phyloP scores from a whole-genome alignment of 2,888 invertebrate species.

The Polydrusus tereticollis region DNA sequence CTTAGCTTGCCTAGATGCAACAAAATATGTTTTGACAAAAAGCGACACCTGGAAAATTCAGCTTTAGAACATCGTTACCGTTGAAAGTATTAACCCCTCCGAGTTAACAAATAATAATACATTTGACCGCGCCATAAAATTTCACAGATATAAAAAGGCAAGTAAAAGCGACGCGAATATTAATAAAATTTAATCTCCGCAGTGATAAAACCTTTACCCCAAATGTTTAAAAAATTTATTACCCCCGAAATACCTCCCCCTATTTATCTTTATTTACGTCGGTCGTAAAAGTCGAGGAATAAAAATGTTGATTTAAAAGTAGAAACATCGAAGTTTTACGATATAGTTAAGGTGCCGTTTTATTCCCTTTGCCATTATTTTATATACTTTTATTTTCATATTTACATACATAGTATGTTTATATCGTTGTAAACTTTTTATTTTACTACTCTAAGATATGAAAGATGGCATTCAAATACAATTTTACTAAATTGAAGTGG shows the following conservation, averaged over 20 bases:
- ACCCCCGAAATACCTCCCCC: slow-evolving; percentile 46
- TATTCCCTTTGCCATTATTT: slow-evolving; percentile 46
- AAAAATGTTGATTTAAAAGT: slow-evolving; percentile 56
- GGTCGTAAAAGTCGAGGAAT: slow-evolving; percentile 56
- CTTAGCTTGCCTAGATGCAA: too few species aligned
- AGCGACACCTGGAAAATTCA: too few species aligned
- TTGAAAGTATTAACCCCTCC: too few species aligned
- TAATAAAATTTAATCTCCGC: slow-evolving; percentile 46
- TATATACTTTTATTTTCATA: slow-evolving; percentile 45
- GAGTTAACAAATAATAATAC: not conserved
- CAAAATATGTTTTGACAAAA: too few species aligned
- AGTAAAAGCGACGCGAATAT: slow-evolving; percentile 21
- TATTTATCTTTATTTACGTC: slow-evolving; percentile 60
- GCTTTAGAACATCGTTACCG: too few species aligned
- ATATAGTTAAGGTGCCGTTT: slow-evolving; percentile 46
- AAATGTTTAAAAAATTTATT: slow-evolving; percentile 40
- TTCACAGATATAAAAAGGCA: slow-evolving; percentile 5
- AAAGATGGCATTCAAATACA: slow-evolving; percentile 23
- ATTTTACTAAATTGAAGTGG: slow-evolving; percentile 29
- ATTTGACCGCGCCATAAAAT: not conserved
- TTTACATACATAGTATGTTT: slow-evolving; percentile 48
- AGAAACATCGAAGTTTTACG: slow-evolving; percentile 47
- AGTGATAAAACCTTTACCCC: slow-evolving; percentile 42
- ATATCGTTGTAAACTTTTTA: slow-evolving; percentile 39
- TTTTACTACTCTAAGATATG: slow-evolving; percentile 28